Base-by-base conservation (phyloP, 2,888 invertebrate species). In the Apocheima hispidaria region DNA sequence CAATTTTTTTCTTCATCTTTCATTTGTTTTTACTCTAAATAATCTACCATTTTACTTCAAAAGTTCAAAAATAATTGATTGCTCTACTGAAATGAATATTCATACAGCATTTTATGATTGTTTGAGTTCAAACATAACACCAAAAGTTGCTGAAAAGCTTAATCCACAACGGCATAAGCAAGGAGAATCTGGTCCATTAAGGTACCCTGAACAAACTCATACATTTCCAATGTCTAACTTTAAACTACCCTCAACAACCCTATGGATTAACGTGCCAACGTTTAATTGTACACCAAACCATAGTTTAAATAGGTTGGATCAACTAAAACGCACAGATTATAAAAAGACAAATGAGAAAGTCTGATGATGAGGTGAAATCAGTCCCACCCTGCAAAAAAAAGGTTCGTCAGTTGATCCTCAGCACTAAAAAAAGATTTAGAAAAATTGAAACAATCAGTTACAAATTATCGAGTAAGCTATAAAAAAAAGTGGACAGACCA, bases 161-260 rank as follows among this genome's bases (percentile, higher is more conserved):
- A 16, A 28, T 30, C 46, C 30, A 30, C 12, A 63, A 49, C 48
- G 53, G 62, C 20, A 58, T 56, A 68, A 66, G n/a, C 64, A 60
- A 69, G 60, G 60, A 56, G 60, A 64, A 63, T 65, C 46, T 62
- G 43, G 59, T 57, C 69, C 52, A 69, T 69, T 68, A 65, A 51
- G 51, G 50, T 56, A 68, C 61, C 64, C 57, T 51, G 61, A 58
- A 46, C 50, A 48, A 68, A 71, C 62, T 64, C 66, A 43, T 67
- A 46, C 64, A 69, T 70, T 66, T 66, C 60, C 66, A 60, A 61
- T 65, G 60, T 61, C 57, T 63, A 72, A 72, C 65, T 70, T 68
- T 64, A 44, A 63, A 68, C 65, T 63, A 64, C 58, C 46, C 51
- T 43, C 56, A 53, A 59, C 28, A 55, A 58, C 55, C 58, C 53